A percentile compares a stretch with the other conserved stretches of the same genome.
Evolutionary conservation across 2,113 vertebrate genomes (phyloP).

Genomic region (Isurus oxyrinchus): DNA sequence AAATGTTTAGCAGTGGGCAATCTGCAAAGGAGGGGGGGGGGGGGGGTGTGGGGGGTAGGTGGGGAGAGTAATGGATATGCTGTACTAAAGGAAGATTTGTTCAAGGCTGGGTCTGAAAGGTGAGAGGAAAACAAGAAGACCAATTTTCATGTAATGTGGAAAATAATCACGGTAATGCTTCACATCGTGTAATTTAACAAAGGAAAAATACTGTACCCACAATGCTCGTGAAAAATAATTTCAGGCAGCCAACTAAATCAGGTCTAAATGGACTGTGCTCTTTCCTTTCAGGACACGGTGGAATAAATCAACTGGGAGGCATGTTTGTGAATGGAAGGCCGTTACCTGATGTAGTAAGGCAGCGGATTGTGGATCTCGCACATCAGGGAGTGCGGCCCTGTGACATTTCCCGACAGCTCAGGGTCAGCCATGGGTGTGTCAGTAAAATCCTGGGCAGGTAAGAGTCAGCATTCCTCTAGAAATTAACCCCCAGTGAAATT

Average conservation of each 20-base stretch:
- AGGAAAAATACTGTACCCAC: not conserved
- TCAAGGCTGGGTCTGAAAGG: not conserved
- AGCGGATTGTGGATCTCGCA: constrained; percentile 85
- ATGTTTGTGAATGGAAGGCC: constrained; percentile 85
- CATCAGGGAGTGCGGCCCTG: constrained; percentile 82
- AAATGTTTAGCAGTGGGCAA: not conserved
- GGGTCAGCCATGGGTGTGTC: constrained; percentile 84
- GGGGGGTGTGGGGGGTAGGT: not conserved
- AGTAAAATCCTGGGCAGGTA: constrained; percentile 89
- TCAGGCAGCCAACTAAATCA: not conserved
- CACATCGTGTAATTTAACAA: not conserved
- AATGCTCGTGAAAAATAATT: not conserved
- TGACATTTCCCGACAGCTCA: constrained; percentile 82
- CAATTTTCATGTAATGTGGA: not conserved
- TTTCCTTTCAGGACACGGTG: constrained; percentile 72
- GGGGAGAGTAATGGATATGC: not conserved
- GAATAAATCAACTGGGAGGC: constrained; percentile 83
- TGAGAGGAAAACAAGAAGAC: not conserved
- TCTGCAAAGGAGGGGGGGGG: not conserved
- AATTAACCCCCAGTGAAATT: constrained; percentile 30
- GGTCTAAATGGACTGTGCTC: not conserved
- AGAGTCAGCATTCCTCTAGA: constrained; percentile 33
- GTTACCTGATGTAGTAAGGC: constrained; percentile 81
- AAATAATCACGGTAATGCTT: not conserved
- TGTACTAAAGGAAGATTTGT: not conserved